Evolutionary conservation across 2,888 invertebrate species (phyloP), one percentile per base, ranked within the genome.

Genomic region (Drosophila diplacantha): DNA sequence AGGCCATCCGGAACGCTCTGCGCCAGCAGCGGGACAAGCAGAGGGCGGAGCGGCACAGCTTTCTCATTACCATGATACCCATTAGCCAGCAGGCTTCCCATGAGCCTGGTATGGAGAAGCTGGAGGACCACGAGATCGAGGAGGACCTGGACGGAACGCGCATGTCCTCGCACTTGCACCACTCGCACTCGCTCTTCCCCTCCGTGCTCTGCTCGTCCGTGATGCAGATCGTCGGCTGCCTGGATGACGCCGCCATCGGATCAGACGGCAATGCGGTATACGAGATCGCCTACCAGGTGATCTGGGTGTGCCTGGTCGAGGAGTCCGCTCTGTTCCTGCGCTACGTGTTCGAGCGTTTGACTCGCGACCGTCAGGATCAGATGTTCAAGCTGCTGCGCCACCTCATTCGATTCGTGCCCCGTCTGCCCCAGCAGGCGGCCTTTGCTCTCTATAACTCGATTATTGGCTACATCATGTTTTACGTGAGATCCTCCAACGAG

Each of bases 401-500:
- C 84, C 90, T 99, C 52, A 95, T 99, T 67, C 91, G 98, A 59
- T 97, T 97, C 86, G 95, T 98, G 47, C 96, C 97, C 1, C 93
- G 96, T 44, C 89, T 99, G 62, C 98, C 99, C 0, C 96, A 97
- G 74, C 99, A 99, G 88, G 98, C 99, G 0, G 99, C 99, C 0
- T 99, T 98, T 88, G 96, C 97, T 1, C 89, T 99, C 1, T 98
- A 99, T 88, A 99, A 99, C 90, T 99, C 99, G 83, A 95, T 99
- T 79, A 99, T 99, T 75, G 99, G 99, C 2, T 99, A 98, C 85
- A 96, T 99, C 4, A 99, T 99, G 99, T 99, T 98, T 89, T 99
- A 99, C 85, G 98, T 99, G 3, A 91, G 99, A 55, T 95, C 97
- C 12, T 97, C 99, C 0, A 96, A 97, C 83, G 98, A 99, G 85